Evolutionary conservation across 2,888 invertebrate species (phyloP), one percentile per base, ranked within the genome.

Genomic region (Neuroscelio doddi): DNA sequence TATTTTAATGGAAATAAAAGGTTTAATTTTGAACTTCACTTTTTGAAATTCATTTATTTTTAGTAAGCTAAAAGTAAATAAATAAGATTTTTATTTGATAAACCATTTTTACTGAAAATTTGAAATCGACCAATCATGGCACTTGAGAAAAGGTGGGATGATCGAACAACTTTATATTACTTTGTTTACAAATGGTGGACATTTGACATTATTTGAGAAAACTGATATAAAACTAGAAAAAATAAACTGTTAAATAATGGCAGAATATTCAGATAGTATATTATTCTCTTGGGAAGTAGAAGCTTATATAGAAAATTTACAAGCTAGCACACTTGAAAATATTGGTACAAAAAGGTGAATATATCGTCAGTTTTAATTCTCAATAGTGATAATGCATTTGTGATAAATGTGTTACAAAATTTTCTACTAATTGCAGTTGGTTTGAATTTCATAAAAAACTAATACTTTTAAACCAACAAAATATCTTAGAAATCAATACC

Each of bases 381-480:
- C 2, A 21, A 21, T 21, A 3, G 5, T 21, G 5, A 5, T 21
- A 21, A 21, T 21, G 51, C 21, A 5, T 45, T 36, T 12, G 4
- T 10, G 9, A 5, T n/a, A 57, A 32, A 36, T 30, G 12, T 47
- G 17, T 24, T 21, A 34, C 17, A 24, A 24, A n/a, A n/a, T n/a
- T n/a, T n/a, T n/a, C n/a, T n/a, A n/a, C n/a, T n/a, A n/a, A 44
- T 71, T 83, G 71, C 63, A 93, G 92, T 49, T 95, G 94, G 94
- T 85, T 93, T 41, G 92, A 93, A 72, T 90, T 90, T 85, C 96
- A 96, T 79, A 91, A 94, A 79, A 88, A 92, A 74, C 81, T 96
- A 5, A 92, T 95, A 77, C 93, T 95, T 82, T 82, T 97, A 8
- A 94, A 94, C 77, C 95, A 96, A 83, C 94, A 96, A 86, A 95